These are phyloP conservation scores for Phalacrocorax pelagicus DNA, from an alignment of 2,113 vertebrate species.

Conservation along the genomic window DNA sequence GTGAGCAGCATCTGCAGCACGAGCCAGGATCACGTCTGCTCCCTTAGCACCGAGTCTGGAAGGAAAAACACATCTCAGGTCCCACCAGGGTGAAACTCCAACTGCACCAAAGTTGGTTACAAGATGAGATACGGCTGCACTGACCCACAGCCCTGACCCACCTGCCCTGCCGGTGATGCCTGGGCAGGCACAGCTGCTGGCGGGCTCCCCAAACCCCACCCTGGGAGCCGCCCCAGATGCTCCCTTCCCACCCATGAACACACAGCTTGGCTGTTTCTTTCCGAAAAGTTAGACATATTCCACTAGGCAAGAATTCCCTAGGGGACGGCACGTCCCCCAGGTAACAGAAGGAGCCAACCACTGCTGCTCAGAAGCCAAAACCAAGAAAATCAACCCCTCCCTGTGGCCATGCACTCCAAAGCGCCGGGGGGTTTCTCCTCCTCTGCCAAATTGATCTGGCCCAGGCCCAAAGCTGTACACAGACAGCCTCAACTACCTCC, in stretches of 20 bases:
- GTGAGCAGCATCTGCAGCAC: fast-evolving
- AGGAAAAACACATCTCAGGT: neutral
- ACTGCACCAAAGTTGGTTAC: neutral
- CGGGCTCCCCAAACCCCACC: neutral
- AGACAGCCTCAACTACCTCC: slow-evolving; percentile 72
- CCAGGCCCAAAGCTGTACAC: slow-evolving; percentile 61
- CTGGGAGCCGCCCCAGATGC: neutral
- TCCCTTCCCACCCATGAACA: neutral
- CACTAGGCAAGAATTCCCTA: slow-evolving; percentile 11
- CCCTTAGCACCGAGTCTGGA: fast-evolving
- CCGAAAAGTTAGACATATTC: neutral
- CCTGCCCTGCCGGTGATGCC: fast-evolving
- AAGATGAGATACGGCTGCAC: fast-evolving
- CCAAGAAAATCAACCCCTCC: slow-evolving; percentile 56
- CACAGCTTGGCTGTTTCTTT: neutral
- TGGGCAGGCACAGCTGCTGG: neutral
- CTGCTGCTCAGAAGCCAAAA: slow-evolving; percentile 41
- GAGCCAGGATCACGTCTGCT: neutral
- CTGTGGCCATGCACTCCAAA: slow-evolving; percentile 31
- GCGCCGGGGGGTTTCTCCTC: neutral
- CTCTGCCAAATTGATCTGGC: slow-evolving; percentile 71
- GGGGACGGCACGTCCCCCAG: neutral
- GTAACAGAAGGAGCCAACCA: slow-evolving; percentile 31
- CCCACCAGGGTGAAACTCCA: neutral
- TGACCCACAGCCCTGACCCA: neutral